A percentile compares a stretch with the other conserved stretches of the same genome.
phyloP scores from a whole-genome alignment of 2,113 vertebrate genomes.

The Clarias batrachus region DNA sequence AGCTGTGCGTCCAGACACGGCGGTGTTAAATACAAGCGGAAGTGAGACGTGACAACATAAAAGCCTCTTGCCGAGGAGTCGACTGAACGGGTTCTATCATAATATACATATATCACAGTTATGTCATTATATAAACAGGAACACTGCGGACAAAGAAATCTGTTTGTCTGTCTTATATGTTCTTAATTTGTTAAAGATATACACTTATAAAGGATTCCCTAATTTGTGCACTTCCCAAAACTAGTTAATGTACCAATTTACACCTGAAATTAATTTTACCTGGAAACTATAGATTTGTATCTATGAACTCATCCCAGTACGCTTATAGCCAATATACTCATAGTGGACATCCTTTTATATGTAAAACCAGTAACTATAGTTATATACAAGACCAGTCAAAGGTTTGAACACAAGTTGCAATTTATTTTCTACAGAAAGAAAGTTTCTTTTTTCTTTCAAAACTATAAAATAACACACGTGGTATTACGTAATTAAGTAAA shows the following conservation, averaged over 20 bases:
- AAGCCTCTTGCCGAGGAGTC: background rate
- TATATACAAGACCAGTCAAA: too few relatives aligned
- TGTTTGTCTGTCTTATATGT: too few relatives aligned
- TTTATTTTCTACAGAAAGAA: too few relatives aligned
- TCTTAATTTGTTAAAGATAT: background rate
- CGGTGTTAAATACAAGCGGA: background rate
- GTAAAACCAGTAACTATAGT: too few relatives aligned
- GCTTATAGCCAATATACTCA: background rate
- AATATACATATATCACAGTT: background rate
- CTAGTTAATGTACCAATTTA: background rate
- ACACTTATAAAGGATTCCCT: background rate
- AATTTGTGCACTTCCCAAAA: background rate
- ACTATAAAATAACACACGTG: too few relatives aligned
- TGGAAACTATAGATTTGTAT: background rate
- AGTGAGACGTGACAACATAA: slow-evolving; percentile 21
- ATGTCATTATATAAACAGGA: background rate
- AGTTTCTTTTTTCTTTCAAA: too few relatives aligned
- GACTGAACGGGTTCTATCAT: background rate
- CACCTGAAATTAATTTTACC: background rate
- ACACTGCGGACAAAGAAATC: background rate
- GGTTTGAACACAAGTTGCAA: too few relatives aligned
- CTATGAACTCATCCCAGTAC: background rate
- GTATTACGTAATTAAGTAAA: too few relatives aligned
- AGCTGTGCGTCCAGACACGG: background rate
- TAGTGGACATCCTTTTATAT: background rate